phyloP scores from a whole-genome alignment of 1,140 invertebrate genomes.

The Luehdorfia chinensis region DNA sequence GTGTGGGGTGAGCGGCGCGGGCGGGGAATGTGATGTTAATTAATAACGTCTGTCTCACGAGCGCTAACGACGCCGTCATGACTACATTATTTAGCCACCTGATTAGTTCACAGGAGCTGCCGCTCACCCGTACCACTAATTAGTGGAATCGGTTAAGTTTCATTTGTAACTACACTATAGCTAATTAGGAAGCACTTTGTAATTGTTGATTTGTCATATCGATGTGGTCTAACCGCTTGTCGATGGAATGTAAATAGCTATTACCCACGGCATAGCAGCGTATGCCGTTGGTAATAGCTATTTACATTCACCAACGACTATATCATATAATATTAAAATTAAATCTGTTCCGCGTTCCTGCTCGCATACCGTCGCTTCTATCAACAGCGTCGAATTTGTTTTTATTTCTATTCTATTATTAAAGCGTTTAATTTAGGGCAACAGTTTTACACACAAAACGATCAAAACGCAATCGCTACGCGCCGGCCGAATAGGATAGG shows the following conservation, averaged over 20 bases:
- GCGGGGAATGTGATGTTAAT: slow-evolving; percentile 64
- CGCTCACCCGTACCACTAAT: slow-evolving; percentile 59
- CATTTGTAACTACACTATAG: slow-evolving; percentile 67
- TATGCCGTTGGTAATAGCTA: too few relatives aligned
- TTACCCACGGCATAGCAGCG: too few relatives aligned
- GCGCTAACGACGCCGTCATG: slow-evolving; percentile 71
- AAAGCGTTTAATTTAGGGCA: slow-evolving; percentile 74
- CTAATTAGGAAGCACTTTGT: slow-evolving; percentile 47
- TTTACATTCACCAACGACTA: slow-evolving; percentile 42
- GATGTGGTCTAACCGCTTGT: slow-evolving; percentile 13
- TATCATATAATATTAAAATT: slow-evolving; percentile 61
- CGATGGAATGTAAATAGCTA: too few relatives aligned
- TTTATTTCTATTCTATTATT: slow-evolving; percentile 76
- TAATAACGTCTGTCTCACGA: slow-evolving; percentile 75
- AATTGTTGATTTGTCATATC: background rate
- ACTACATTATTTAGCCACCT: slow-evolving; percentile 75
- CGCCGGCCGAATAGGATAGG: slow-evolving; percentile 65
- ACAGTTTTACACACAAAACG: slow-evolving; percentile 75
- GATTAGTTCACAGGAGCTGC: slow-evolving; percentile 66
- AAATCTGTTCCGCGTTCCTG: slow-evolving; percentile 33
- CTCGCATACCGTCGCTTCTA: slow-evolving; percentile 33
- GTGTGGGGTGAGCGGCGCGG: slow-evolving; percentile 20
- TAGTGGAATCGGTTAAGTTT: slow-evolving; percentile 61
- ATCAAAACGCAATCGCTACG: slow-evolving; percentile 71
- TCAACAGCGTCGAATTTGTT: slow-evolving; percentile 49